Base-by-base conservation (phyloP, 2,888 invertebrate genomes). In the Thereva nobilitata region DNA sequence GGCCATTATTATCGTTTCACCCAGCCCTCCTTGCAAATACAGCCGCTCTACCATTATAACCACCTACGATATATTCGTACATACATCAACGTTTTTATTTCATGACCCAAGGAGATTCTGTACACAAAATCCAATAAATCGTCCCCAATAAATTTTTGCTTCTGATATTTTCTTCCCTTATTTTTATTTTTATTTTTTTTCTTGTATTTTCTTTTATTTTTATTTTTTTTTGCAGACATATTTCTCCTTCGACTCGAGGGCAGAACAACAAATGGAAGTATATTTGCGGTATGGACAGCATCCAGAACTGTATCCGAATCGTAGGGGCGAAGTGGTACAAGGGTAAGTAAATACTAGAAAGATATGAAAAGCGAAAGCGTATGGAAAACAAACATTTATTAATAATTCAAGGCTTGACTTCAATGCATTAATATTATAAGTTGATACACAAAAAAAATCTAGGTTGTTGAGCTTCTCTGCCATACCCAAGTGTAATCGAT, bases 211-310 rank as follows among this genome's bases (percentile, higher is more conserved):
- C 23, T 23, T 23, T 23, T 23, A 23, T 23, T 66, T 63, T 57
- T 10, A 53, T 44, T 38, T 47, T 56, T 34, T 47, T 50, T 75
- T 75, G 45, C 76, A 91, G 81, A 90, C 90, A 53, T 91, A 90
- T 82, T 89, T 90, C 80, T 88, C 89, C 76, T 91, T 91, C 80
- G 90, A 91, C 78, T 89, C 90, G 72, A 88, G 93, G 72, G 93
- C 94, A 50, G 95, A 95, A 79, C 93, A 94, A 77, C 93, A 93
- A 81, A 90, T 91, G 75, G 93, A 94, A 80, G 93, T 94, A 53
- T 94, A 93, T 78, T 84, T 92, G 63, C 86, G 95, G 70, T 95
- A 94, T 77, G 95, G 95, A n/a, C 94, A 93, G 76, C 94, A 94
- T 84, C 94, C 95, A 44, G 94, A 95, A 78, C 84, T 95, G 34